These are phyloP conservation scores for Cinclus mexicanus DNA, from an alignment of 2,113 vertebrate genomes.

Conservation along the genomic window DNA sequence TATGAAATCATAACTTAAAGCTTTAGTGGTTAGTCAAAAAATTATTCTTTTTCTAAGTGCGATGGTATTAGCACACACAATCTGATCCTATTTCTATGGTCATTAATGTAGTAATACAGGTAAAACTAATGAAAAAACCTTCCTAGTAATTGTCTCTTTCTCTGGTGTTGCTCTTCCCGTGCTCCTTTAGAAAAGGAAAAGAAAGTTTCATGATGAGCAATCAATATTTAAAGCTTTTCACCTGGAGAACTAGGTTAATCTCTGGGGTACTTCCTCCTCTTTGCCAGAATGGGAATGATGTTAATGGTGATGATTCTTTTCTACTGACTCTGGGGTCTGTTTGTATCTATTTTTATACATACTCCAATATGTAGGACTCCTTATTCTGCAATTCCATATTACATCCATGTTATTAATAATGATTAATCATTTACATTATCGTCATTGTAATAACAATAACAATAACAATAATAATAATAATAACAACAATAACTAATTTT, in stretches of 20 bases:
- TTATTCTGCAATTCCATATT: neutral
- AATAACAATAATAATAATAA: neutral
- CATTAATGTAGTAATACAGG: neutral
- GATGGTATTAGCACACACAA: neutral
- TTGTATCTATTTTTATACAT: neutral
- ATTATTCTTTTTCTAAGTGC: neutral
- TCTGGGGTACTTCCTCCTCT: neutral
- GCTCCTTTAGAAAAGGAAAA: neutral
- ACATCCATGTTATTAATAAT: neutral
- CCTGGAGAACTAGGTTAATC: neutral
- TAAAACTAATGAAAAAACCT: neutral
- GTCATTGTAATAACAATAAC: neutral
- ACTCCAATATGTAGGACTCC: neutral
- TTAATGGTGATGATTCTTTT: neutral
- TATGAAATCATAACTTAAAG: neutral
- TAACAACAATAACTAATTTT: neutral
- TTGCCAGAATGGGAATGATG: neutral
- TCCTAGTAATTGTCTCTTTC: neutral
- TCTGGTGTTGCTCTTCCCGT: neutral
- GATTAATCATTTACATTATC: neutral
- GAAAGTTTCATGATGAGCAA: neutral
- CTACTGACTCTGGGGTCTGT: neutral
- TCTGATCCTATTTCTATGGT: neutral
- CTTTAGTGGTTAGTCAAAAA: neutral
- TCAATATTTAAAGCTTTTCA: neutral